A percentile compares a stretch with the other conserved stretches of the same genome.
phyloP scores from a whole-genome alignment of 2,797 vertebrate genomes.

The Arvicola amphibius region DNA sequence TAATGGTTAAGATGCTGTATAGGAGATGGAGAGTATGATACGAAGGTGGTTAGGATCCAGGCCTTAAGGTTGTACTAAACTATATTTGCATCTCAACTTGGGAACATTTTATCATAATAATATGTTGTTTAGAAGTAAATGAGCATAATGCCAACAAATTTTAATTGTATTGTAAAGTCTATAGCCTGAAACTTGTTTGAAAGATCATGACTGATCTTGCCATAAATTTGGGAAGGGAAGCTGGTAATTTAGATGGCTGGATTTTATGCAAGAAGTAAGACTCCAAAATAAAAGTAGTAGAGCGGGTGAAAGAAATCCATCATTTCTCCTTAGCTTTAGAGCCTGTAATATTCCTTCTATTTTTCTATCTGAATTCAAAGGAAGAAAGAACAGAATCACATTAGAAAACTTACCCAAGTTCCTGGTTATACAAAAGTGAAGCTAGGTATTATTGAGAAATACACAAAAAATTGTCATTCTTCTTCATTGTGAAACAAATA shows the following conservation, averaged over 20 bases:
- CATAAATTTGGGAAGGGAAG: not conserved
- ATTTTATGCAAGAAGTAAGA: not conserved
- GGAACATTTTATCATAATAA: slow-evolving; percentile 5
- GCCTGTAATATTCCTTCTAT: not conserved
- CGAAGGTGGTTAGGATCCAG: not conserved
- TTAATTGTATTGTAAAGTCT: slow-evolving; percentile 13
- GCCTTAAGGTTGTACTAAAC: not conserved
- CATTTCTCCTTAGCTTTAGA: not conserved
- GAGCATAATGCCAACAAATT: slow-evolving; percentile 4
- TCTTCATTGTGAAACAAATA: slow-evolving; percentile 10
- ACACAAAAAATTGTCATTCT: not conserved
- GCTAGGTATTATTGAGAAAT: not conserved
- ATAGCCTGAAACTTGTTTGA: slow-evolving; percentile 24
- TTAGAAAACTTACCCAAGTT: slow-evolving; percentile 2
- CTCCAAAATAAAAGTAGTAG: not conserved
- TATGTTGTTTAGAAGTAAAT: slow-evolving; percentile 44
- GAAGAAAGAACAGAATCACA: not conserved
- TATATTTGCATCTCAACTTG: not conserved
- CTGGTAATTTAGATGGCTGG: not conserved
- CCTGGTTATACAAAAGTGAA: not conserved
- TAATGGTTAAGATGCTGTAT: not conserved
- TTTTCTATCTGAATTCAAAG: slow-evolving; percentile 26
- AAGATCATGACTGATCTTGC: not conserved
- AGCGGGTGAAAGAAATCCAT: slow-evolving; percentile 3
- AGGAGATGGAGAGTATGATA: not conserved